Conservation (phyloP, 2,888 invertebrate species). For the Bruchidius siliquastri region DNA sequence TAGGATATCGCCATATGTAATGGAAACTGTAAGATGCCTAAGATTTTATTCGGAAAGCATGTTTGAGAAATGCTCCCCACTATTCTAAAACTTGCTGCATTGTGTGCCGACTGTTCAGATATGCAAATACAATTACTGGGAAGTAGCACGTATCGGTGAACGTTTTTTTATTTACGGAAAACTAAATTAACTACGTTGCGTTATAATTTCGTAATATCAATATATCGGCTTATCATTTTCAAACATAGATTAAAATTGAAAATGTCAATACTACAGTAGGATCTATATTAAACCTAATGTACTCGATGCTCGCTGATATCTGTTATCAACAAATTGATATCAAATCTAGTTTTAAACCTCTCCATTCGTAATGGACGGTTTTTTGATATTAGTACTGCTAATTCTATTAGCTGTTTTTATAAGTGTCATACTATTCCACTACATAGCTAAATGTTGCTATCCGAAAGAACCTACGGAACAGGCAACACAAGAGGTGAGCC, state of each 20-base stretch:
- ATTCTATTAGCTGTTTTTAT: background rate
- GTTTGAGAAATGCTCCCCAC: too few species aligned
- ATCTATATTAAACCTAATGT: background rate
- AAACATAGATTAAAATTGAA: background rate
- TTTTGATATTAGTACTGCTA: background rate
- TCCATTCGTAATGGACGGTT: background rate
- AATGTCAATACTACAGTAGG: background rate
- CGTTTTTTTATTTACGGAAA: background rate
- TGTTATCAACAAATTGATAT: background rate
- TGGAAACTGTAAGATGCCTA: too few species aligned
- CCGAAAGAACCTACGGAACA: background rate
- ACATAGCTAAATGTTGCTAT: background rate
- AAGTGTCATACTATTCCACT: background rate
- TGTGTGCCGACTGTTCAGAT: too few species aligned
- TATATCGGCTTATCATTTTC: background rate
- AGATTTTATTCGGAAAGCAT: too few species aligned
- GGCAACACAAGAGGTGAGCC: background rate
- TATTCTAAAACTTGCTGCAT: too few species aligned
- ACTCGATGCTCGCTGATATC: background rate
- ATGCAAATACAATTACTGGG: too few species aligned
- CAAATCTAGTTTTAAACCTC: background rate
- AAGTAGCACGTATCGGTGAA: too few species aligned
- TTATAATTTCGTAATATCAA: background rate
- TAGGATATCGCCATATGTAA: too few species aligned
- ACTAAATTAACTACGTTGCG: background rate